Conservation (phyloP, 2,888 invertebrate genomes). For the Spicauda simplicius region DNA sequence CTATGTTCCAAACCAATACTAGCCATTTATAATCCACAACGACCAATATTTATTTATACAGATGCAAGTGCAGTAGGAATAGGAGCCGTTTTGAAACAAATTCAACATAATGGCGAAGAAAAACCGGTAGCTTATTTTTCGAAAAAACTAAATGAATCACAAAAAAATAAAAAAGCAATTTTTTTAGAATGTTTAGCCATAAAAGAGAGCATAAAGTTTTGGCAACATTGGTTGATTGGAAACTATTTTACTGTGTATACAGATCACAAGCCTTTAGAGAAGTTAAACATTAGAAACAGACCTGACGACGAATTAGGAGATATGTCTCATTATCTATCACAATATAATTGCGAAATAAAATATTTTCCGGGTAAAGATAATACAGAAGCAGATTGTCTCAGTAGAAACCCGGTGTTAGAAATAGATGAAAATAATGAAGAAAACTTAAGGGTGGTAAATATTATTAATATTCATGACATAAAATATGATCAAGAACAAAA, state of each 20-base stretch:
- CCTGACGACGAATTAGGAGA: slow-evolving; percentile 42
- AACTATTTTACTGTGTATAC: slow-evolving; percentile 43
- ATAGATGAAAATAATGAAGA: slow-evolving; percentile 41
- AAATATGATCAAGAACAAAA: neutral
- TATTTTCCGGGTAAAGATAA: slow-evolving; percentile 42
- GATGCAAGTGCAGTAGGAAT: no score
- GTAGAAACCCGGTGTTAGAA: slow-evolving; percentile 45
- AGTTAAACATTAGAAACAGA: slow-evolving; percentile 39
- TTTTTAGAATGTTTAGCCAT: slow-evolving; percentile 43
- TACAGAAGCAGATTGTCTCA: slow-evolving; percentile 44
- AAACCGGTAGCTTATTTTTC: slow-evolving; percentile 29
- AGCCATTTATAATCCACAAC: no score
- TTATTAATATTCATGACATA: slow-evolving; percentile 34
- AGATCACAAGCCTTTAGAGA: slow-evolving; percentile 37
- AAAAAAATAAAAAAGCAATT: slow-evolving; percentile 41
- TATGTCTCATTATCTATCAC: slow-evolving; percentile 47
- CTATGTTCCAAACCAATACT: no score
- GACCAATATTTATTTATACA: no score
- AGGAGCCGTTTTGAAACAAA: no score
- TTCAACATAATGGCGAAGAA: no score
- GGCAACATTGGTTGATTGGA: slow-evolving; percentile 44
- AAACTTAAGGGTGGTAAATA: slow-evolving; percentile 43
- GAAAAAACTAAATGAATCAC: slow-evolving; percentile 40
- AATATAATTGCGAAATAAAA: slow-evolving; percentile 47
- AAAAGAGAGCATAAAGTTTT: slow-evolving; percentile 41